These are phyloP conservation scores for Cyrtorhinus lividipennis DNA, from an alignment of 1,140 invertebrate genomes.

Conservation along the genomic window DNA sequence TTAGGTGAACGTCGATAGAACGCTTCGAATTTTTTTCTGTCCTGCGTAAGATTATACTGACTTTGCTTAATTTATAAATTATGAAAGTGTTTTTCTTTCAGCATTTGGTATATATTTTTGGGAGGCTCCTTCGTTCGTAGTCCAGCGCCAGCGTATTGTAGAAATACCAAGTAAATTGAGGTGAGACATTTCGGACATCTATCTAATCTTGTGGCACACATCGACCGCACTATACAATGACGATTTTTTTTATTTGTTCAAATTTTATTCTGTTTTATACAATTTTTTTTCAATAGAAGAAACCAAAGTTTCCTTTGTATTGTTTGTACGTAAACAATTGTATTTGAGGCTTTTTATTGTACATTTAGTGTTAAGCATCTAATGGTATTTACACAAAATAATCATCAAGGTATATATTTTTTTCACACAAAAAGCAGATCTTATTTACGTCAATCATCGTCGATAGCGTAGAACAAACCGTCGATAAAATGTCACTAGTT, in stretches of 20 bases:
- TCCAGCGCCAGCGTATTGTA: too few relatives aligned
- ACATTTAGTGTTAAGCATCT: not conserved
- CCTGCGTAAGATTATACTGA: too few relatives aligned
- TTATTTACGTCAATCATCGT: too few relatives aligned
- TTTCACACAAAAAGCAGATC: not conserved
- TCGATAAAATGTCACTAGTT: too few relatives aligned
- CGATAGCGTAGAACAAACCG: too few relatives aligned
- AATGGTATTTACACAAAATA: not conserved
- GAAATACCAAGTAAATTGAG: not conserved
- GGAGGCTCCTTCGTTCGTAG: not conserved
- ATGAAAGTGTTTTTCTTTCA: too few relatives aligned
- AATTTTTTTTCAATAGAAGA: too few relatives aligned
- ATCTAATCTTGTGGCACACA: not conserved
- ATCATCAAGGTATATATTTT: not conserved
- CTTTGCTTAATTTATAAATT: too few relatives aligned
- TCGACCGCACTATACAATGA: not conserved
- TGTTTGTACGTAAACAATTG: too few relatives aligned
- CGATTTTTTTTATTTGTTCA: not conserved
- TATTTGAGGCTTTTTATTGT: not conserved
- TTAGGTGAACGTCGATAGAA: not conserved
- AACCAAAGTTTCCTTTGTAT: too few relatives aligned
- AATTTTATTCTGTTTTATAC: not conserved
- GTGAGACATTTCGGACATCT: not conserved
- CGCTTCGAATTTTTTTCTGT: too few relatives aligned
- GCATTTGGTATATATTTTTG: too few relatives aligned